phyloP scores from a whole-genome alignment of 2,113 vertebrate genomes.

The Felis chaus region DNA sequence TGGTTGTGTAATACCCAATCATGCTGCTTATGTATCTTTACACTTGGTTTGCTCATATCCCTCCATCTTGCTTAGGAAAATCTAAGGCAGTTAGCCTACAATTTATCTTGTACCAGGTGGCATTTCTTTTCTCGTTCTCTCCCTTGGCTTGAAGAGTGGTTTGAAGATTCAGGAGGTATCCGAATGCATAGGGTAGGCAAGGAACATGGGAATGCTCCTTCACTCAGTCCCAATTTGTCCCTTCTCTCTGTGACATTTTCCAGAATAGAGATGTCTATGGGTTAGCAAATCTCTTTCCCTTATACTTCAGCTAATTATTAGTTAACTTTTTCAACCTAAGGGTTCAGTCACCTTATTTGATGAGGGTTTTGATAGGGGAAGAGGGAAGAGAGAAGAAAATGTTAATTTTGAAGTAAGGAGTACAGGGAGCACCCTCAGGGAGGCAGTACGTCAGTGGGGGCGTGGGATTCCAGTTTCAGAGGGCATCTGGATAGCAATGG shows the following conservation, averaged over 20 bases:
- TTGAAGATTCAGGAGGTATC: not conserved
- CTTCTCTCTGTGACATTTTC: not conserved
- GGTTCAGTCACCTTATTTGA: not conserved
- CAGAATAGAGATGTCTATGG: not conserved
- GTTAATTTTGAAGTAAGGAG: not conserved
- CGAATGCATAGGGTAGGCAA: not conserved
- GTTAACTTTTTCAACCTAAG: not conserved
- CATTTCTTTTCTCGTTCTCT: not conserved
- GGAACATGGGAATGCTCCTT: not conserved
- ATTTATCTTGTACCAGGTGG: not conserved
- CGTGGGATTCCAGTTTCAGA: rapidly evolving
- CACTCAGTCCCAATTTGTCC: not conserved
- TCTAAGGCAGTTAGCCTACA: not conserved
- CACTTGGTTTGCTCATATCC: not conserved
- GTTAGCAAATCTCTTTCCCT: not conserved
- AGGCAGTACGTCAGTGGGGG: rapidly evolving
- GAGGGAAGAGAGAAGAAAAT: not conserved
- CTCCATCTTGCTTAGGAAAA: not conserved
- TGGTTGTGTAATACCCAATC: rapidly evolving
- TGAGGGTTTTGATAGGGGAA: not conserved
- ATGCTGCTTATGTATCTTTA: not conserved
- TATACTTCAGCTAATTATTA: not conserved
- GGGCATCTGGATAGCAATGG: not conserved
- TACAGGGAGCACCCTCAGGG: not conserved
- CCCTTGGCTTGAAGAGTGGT: not conserved